phyloP scores from a whole-genome alignment of 1,140 invertebrate genomes.

The Caenorhabditis brenneri region DNA sequence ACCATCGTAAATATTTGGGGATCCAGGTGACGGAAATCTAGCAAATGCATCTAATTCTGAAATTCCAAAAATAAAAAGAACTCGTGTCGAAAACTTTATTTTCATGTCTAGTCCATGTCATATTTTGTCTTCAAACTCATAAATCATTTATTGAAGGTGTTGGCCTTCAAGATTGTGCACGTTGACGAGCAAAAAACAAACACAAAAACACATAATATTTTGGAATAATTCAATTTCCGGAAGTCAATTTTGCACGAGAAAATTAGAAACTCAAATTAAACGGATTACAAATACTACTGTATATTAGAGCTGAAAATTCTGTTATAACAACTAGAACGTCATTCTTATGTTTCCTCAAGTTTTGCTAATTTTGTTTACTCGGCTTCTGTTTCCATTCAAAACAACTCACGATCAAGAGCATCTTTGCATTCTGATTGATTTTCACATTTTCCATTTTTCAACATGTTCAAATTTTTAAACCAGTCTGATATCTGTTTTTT shows the following conservation, averaged over 20 bases:
- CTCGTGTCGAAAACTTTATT: not conserved
- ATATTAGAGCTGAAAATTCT: too few species aligned
- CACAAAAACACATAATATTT: not conserved
- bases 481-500: not conserved
- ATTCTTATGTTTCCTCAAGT: too few species aligned
- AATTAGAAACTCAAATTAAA: not conserved
- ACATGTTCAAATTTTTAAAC: not conserved
- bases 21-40: conserved; percentile 1
- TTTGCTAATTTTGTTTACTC: too few species aligned
- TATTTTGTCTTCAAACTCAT: not conserved
- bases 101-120: not conserved
- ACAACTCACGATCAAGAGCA: conserved; percentile 1
- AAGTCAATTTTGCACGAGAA: not conserved
- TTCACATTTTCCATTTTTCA: not conserved
- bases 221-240: not conserved
- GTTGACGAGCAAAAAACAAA: not conserved
- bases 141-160: not conserved
- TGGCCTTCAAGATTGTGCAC: not conserved
- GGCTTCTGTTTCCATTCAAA: too few species aligned
- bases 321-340: too few species aligned
- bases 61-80: not conserved
- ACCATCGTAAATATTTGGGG: conserved; percentile 12
- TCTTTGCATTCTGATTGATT: not conserved
- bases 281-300: too few species aligned
- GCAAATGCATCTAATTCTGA: conserved; percentile 14